A percentile compares a stretch with the other conserved stretches of the same genome.
These are phyloP conservation scores for Synaphobranchus kaupii DNA, from an alignment of 2,797 vertebrate species.

Conservation along the genomic window DNA sequence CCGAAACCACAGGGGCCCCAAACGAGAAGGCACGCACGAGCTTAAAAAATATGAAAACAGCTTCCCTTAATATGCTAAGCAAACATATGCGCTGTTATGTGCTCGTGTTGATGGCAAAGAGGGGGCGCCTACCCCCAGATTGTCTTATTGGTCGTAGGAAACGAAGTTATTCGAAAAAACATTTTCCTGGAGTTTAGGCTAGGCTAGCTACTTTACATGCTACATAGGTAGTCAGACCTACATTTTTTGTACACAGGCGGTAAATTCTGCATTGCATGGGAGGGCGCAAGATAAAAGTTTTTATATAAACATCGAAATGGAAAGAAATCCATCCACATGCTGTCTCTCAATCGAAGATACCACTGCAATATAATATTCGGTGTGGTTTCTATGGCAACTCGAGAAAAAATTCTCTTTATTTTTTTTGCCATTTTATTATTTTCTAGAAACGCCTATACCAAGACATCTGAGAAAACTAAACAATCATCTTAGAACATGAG, in stretches of 20 bases:
- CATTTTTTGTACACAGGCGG: too few species aligned
- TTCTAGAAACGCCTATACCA: neutral
- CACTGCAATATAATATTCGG: neutral
- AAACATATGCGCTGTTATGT: neutral
- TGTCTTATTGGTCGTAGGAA: neutral
- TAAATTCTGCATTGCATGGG: too few species aligned
- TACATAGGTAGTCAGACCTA: too few species aligned
- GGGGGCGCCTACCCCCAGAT: neutral
- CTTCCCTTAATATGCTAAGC: neutral
- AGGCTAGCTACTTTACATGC: too few species aligned
- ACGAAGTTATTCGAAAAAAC: neutral
- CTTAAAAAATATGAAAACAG: too few species aligned
- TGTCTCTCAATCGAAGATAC: neutral
- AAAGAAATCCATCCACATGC: neutral
- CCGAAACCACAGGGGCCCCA: too few species aligned
- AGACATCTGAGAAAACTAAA: conserved; percentile 8
- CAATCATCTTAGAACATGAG: neutral
- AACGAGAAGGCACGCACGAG: too few species aligned
- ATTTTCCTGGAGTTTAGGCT: neutral
- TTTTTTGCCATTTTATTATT: neutral
- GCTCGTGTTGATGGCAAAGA: neutral
- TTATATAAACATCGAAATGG: neutral
- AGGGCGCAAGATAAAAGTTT: too few species aligned
- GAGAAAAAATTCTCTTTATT: neutral
- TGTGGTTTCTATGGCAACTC: conserved; percentile 11